These are phyloP conservation scores for Leucozona laternaria DNA, from an alignment of 2,888 invertebrate species.

Conservation along the genomic window DNA sequence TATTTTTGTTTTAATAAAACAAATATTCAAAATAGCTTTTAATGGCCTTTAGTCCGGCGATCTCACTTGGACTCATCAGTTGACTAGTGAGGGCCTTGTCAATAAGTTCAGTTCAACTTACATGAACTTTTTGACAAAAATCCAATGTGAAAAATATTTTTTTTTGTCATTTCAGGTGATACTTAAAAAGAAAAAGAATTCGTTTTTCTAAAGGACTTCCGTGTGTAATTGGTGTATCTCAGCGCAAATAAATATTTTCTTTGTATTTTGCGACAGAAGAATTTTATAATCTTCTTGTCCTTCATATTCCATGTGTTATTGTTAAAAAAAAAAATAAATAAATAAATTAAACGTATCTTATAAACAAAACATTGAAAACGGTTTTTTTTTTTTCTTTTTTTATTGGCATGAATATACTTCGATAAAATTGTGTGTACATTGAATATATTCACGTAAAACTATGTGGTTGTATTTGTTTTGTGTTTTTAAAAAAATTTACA, in stretches of 20 bases:
- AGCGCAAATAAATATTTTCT: constrained; percentile 50
- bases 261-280: constrained; percentile 19
- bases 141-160: too few species aligned
- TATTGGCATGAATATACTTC: constrained; percentile 58
- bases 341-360: constrained; percentile 33
- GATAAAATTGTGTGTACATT: constrained; percentile 35
- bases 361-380: background rate
- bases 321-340: constrained; percentile 34
- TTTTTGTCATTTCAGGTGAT: constrained; percentile 51
- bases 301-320: constrained; percentile 52
- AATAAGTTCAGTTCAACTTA: too few species aligned
- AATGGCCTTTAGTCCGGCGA: too few species aligned
- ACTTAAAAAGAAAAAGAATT: constrained; percentile 68
- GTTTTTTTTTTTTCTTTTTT: constrained; percentile 14
- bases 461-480: constrained; percentile 30
- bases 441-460: constrained; percentile 43
- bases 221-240: background rate
- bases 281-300: constrained; percentile 22
- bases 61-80: too few species aligned
- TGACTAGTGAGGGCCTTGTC: too few species aligned
- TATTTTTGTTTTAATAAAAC: too few species aligned
- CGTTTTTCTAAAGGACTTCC: constrained; percentile 59
- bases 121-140: too few species aligned
- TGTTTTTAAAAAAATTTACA: constrained; percentile 34
- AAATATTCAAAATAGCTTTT: too few species aligned